Base-by-base conservation (phyloP, 2,888 invertebrate species). In the Molorchus minor region DNA sequence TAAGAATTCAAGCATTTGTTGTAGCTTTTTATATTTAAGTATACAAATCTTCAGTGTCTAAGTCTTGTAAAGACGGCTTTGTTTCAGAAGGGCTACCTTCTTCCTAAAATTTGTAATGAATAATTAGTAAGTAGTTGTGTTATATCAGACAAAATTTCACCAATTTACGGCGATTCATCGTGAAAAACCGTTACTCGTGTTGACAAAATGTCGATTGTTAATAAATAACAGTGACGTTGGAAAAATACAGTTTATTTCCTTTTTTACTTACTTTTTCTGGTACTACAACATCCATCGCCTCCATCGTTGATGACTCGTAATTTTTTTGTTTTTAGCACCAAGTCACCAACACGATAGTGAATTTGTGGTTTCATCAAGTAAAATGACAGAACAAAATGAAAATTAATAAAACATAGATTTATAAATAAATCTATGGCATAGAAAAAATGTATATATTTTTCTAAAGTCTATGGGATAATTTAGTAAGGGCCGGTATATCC, bases 11-110 rank as follows among this genome's bases (percentile, higher is more conserved):
- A 99, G 81, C 83, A 97, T 96, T 67, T 94, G 90, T 82, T 97
- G 96, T 13, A 99, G 84, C 88, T 97, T 98, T 93, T 97, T 98
- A 76, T 93, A 97, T 82, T 95, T 96, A n/a, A 10, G 96, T 96
- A 80, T 96, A 98, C 47, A 97, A 84, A 84, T 98, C 98, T 80
- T 96, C 96, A 36, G 91, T 85, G 79, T 96, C 96, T 63, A 93
- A 75, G 73, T 94, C 94, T 71, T 94, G 94, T 63, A 91, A 85
- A 13, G 88, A 84, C 71, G 88, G 89, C 12, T 88, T 85, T 21
- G 88, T 87, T 68, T 89, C 85, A 62, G 89, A 87, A 61, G 86
- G 82, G 53, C 85, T 81, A 29, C 86, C 88, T 77, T 91, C 90
- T 75, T 92, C 91, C 91, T 88, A 52, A 35, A 65, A 64, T 25